phyloP scores from a whole-genome alignment of 2,888 invertebrate species.

The Slavum lentiscoides region DNA sequence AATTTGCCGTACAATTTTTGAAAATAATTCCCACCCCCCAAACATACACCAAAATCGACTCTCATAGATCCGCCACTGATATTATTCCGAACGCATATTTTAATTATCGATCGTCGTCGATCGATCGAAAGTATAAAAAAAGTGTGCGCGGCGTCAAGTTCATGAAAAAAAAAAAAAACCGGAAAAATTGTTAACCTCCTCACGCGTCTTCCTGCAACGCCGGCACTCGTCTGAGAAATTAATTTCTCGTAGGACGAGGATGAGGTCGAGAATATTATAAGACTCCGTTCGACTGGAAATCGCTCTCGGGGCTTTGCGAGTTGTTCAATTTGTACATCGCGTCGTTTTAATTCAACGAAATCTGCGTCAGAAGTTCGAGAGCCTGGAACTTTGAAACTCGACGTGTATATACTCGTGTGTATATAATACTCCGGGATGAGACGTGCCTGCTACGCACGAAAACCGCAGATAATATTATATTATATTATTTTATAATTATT shows the following conservation, averaged over 20 bases:
- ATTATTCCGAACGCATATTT: too few relatives aligned
- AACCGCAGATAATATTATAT: conserved; percentile 29
- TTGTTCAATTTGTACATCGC: conserved; percentile 42
- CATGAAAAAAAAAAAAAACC: too few relatives aligned
- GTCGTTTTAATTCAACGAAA: conserved; percentile 44
- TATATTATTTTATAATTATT: conserved; percentile 12
- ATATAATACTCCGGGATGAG: background rate
- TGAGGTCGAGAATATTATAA: conserved; percentile 25
- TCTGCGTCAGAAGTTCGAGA: conserved; percentile 38
- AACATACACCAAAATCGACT: too few relatives aligned
- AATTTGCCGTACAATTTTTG: too few relatives aligned
- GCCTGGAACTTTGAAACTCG: conserved; percentile 32
- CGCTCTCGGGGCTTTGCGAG: conserved; percentile 40
- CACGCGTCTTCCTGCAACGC: too few relatives aligned
- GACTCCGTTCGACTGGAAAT: conserved; percentile 42
- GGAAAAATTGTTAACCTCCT: too few relatives aligned
- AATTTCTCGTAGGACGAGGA: conserved; percentile 11
- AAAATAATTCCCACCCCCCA: too few relatives aligned
- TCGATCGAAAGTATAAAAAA: too few relatives aligned
- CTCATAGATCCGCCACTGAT: too few relatives aligned
- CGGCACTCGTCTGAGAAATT: background rate
- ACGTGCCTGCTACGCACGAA: conserved; percentile 26
- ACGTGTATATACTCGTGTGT: conserved; percentile 26
- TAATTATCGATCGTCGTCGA: too few relatives aligned
- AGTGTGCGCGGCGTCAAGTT: too few relatives aligned